Base-by-base conservation (phyloP, 2,888 invertebrate genomes). In the Gandaritis pyraliata region DNA sequence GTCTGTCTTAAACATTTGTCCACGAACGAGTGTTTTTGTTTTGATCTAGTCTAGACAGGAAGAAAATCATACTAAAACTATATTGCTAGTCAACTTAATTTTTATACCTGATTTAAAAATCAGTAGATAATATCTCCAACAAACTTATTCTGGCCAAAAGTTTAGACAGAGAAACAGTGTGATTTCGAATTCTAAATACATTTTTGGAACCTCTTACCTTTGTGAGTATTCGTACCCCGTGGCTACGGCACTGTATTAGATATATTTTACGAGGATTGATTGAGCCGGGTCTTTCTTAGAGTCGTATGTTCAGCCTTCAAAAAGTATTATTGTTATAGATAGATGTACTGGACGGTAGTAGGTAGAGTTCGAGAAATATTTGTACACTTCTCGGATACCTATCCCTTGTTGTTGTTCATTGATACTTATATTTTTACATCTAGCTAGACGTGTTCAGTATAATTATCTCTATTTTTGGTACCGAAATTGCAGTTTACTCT, bases 261-360 rank as follows among this genome's bases (percentile, higher is more conserved):
- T 88, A 82, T 90, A 88, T 83, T 84, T 82, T 85, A 81, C 75
- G 80, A 84, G 82, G 85, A 82, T 82, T 83, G 86, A 82, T 80
- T 80, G 83, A 83, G 79, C 76, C 74, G 78, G 81, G 83, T 87
- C 88, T 86, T 88, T 89, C 86, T 85, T 81, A 81, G 77, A 84
- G 85, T 87, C 85, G 88, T 88, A 88, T 84, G 88, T 87, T 85
- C 83, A 83, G 90, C 90, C 90, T 90, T 91, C 88, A 33, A 87
- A 84, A 86, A 90, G 90, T 90, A 91, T 91, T 90, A 91, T 91
- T 91, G 91, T 92, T 92, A 87, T 90, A 86, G 81, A 87, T 90
- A 86, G 81, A 88, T 89, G 86, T 90, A 90, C 86, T 87, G 81
- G 79, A 85, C 51, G 74, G 65, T 70, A 76, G 87, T 90, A 87